Evolutionary conservation across 2,888 invertebrate genomes (phyloP).

Genomic region (Hermaeophaga mercurialis): DNA sequence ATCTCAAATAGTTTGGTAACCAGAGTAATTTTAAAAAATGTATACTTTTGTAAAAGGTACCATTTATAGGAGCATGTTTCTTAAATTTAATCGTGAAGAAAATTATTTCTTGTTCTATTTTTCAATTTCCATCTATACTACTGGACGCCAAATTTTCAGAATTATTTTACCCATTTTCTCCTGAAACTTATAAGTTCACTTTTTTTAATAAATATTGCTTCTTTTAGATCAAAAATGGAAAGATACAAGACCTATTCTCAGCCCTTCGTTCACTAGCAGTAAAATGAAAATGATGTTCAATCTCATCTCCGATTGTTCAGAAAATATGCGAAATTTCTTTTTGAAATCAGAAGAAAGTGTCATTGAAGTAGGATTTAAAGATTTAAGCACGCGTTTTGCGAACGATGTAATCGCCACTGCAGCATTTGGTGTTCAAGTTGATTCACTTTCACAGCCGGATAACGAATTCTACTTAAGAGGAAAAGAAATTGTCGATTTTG

Average conservation of each 20-base stretch:
- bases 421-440: constrained; percentile 51
- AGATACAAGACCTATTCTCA: constrained; percentile 49
- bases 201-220: too few species aligned
- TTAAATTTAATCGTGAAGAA: too few species aligned
- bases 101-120: too few species aligned
- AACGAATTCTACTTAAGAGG: constrained; percentile 64
- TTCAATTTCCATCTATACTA: too few species aligned
- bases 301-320: constrained; percentile 39
- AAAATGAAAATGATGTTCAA: constrained; percentile 52
- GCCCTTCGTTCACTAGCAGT: constrained; percentile 50
- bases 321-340: constrained; percentile 40
- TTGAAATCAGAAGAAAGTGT: constrained; percentile 39
- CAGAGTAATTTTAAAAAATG: too few species aligned
- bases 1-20: too few species aligned
- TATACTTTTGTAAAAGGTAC: too few species aligned
- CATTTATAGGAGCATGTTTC: too few species aligned
- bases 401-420: constrained; percentile 62
- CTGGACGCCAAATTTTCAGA: too few species aligned
- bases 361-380: constrained; percentile 51
- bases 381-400: constrained; percentile 60
- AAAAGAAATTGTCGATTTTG: constrained; percentile 56
- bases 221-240: constrained; percentile 44
- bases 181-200: too few species aligned
- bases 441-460: constrained; percentile 60
- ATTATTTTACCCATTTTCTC: too few species aligned